phyloP scores from a whole-genome alignment of 2,113 vertebrate species.

The Lepidothrix coronata region DNA sequence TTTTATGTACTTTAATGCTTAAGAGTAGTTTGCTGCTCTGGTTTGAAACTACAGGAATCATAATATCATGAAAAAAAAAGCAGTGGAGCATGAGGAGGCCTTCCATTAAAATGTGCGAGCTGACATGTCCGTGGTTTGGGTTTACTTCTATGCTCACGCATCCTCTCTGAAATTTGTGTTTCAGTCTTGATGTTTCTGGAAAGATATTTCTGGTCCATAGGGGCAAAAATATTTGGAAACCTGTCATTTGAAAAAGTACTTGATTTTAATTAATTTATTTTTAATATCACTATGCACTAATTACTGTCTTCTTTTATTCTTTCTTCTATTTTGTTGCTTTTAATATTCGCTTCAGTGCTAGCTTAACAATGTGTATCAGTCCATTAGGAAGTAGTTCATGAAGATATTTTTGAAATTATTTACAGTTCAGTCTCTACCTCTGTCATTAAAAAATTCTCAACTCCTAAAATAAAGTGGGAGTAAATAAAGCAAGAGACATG shows the following conservation, averaged over 20 bases:
- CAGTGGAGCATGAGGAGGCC: fast-evolving
- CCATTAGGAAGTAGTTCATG: not conserved
- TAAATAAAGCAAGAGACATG: not conserved
- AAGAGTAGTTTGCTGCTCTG: not conserved
- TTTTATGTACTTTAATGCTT: not conserved
- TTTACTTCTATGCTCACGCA: not conserved
- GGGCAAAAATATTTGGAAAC: not conserved
- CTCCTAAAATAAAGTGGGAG: not conserved
- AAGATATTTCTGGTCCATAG: not conserved
- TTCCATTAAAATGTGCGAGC: not conserved
- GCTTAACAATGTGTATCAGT: not conserved
- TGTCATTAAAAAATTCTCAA: not conserved
- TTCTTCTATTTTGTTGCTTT: not conserved
- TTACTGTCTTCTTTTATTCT: not conserved
- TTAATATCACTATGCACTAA: not conserved
- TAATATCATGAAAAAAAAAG: not conserved
- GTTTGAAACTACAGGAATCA: not conserved
- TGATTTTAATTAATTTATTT: not conserved
- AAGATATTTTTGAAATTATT: not conserved
- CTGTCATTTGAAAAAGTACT: not conserved
- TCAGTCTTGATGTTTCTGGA: not conserved
- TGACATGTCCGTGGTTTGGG: not conserved
- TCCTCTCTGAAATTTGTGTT: not conserved
- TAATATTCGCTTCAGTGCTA: not conserved
- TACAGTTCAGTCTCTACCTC: not conserved